Conservation (phyloP, 2,113 vertebrate genomes). For the Poeciliopsis occidentalis region DNA sequence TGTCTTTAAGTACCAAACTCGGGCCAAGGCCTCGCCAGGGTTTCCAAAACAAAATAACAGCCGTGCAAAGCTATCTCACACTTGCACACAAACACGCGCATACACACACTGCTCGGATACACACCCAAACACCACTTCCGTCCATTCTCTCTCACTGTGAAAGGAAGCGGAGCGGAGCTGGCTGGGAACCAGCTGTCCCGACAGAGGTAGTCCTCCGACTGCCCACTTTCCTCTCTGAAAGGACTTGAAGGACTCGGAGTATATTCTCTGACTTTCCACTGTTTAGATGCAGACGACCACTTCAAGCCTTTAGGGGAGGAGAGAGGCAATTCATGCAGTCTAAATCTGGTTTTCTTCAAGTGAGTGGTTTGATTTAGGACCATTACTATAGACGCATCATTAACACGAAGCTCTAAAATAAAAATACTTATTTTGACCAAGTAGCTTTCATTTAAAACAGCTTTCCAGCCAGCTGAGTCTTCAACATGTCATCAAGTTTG, state of each 20-base stretch:
- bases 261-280: conserved; percentile 11
- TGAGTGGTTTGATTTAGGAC: not conserved
- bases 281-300: conserved; percentile 15
- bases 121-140: conserved; percentile 61
- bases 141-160: conserved; percentile 73
- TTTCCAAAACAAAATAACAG: conserved; percentile 71
- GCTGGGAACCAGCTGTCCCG: conserved; percentile 57
- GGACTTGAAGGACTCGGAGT: conserved; percentile 28
- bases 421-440: not conserved
- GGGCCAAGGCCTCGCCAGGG: conserved; percentile 56
- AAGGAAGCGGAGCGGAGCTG: conserved; percentile 65
- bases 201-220: conserved; percentile 39
- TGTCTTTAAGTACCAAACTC: conserved; percentile 67
- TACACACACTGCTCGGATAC: conserved; percentile 5
- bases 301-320: conserved; percentile 1
- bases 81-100: conserved; percentile 27
- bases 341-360: not conserved
- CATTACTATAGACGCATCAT: not conserved
- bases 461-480: too few relatives aligned
- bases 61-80: conserved; percentile 36
- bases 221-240: conserved; percentile 26
- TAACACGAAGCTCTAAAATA: not conserved
- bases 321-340: not conserved
- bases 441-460: not conserved
- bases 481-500: too few relatives aligned